Evolutionary conservation across 2,888 invertebrate genomes (phyloP), one percentile per base, ranked within the genome.

Genomic region (Archaeoteleia sp.): DNA sequence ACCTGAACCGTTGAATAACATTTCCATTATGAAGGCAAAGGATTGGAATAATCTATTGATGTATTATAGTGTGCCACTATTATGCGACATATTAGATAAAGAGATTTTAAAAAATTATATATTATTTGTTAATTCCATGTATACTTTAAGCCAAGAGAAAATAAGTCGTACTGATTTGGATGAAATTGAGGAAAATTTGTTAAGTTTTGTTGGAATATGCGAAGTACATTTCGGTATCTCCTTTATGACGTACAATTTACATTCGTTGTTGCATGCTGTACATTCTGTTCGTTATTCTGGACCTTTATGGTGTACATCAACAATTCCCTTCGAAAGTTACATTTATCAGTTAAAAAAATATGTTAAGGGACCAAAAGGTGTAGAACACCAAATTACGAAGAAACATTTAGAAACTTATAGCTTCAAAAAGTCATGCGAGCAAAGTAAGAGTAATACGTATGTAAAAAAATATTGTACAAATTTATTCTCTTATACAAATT

Each of bases 11-110:
- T 15, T 63, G 10, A 35, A 27, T 6, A 55, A 55, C 23, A 23
- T 49, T 14, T 40, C 14, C 1, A 8, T 9, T 37, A 32, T 57
- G 14, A 63, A 54, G 35, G 62, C 66, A 10, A 62, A 55, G 20
- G 49, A 70, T 49, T 70, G 40, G 49, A 27, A 20, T 29, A 51
- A 65, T 14, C 61, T 55, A 51, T 27, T 71, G 1, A 42, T 71
- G 1, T 63, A 17, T 43, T 68, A 55, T 15, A 49, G 57, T 15
- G 17, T 61, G 12, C 67, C 55, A 6, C 20, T 63, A 3, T 55
- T 40, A 29, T n/a, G n/a, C n/a, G n/a, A n/a, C n/a, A n/a, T n/a
- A n/a, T 34, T 12, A 1, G 32, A 29, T 25, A 7, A 6, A n/a
- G 25, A 42, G 17, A 8, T 43, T 8, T 37, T 55, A 9, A 29